These are phyloP conservation scores for Caenorhabditis doughertyi DNA, from an alignment of 2,888 invertebrate genomes.

Conservation along the genomic window DNA sequence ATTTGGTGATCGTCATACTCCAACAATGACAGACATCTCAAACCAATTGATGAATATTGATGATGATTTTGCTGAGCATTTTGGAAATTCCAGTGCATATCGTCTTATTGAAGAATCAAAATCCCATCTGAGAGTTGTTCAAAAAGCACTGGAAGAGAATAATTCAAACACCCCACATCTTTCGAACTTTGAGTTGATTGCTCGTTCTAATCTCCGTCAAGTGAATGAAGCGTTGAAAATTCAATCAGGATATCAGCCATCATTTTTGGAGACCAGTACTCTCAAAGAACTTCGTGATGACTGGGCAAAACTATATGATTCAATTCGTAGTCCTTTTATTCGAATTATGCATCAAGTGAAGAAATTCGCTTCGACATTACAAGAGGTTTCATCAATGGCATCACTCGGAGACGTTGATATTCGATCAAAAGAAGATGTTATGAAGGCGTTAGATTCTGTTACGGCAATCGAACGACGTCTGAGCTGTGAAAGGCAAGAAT, in stretches of 20 bases:
- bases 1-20: slow-evolving; percentile 45
- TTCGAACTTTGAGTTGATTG: slow-evolving; percentile 62
- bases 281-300: slow-evolving; percentile 65
- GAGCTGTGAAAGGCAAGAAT: slow-evolving; percentile 68
- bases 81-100: slow-evolving; percentile 49
- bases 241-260: slow-evolving; percentile 41
- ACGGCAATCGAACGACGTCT: slow-evolving; percentile 63
- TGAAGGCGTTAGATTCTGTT: slow-evolving; percentile 65
- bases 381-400: slow-evolving; percentile 64
- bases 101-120: slow-evolving; percentile 64
- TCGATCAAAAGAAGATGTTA: slow-evolving; percentile 66
- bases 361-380: slow-evolving; percentile 68
- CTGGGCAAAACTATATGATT: slow-evolving; percentile 65
- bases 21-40: slow-evolving; percentile 45
- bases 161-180: slow-evolving; percentile 54
- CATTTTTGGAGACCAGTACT: slow-evolving; percentile 44
- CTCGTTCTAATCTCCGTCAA: slow-evolving; percentile 70
- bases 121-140: slow-evolving; percentile 65
- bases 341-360: slow-evolving; percentile 64
- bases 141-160: slow-evolving; percentile 62
- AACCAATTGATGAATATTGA: slow-evolving; percentile 67
- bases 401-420: slow-evolving; percentile 67
- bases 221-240: slow-evolving; percentile 65
- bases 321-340: slow-evolving; percentile 66
- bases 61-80: slow-evolving; percentile 71